Base-by-base conservation (phyloP, 2,113 vertebrate species). In the Acinonyx jubatus region DNA sequence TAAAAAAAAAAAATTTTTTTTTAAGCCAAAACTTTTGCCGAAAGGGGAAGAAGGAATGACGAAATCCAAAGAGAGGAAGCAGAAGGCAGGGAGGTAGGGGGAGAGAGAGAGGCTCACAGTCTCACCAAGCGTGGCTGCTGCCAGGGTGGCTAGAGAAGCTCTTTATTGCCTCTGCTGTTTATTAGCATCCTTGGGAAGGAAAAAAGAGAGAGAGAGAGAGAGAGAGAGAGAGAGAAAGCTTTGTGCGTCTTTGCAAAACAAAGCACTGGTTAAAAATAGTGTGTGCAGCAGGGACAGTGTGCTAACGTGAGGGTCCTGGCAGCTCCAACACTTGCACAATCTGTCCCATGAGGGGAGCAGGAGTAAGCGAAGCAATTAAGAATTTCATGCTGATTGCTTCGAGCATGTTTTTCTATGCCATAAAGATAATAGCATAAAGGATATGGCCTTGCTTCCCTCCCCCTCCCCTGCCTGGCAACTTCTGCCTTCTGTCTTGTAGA, bases 311-410 rank as follows among this genome's bases (percentile, higher is more conserved):
- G 97, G 98, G 99, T 99, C 99, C 99, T 99, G 98, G 99, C 98
- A 98, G 98, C 99, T 97, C 98, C 73, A 87, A 97, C 97, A 23
- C 95, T 98, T 69, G 91, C 97, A 98, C 99, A 98, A 98, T 99
- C 98, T 97, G 99, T 99, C 99, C 99, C 99, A 98, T 23, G 99
- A 99, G 99, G 98, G 98, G 99, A 97, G 98, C 98, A 98, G 98
- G 98, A 99, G 99, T 98, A 98, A 99, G 99, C 95, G 98, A 98
- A 99, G 99, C 99, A 99, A 99, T 99, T 99, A 99, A 99, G 98
- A 99, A 99, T 99, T 99, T 99, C 99, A 99, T 98, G 99, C 99
- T 99, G 99, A 99, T 99, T 99, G 99, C 99, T 99, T 99, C 99
- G 98, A 99, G 99, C 99, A 98, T 98, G 99, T 99, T 99, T 99